Conservation (phyloP, 2,888 invertebrate species). For the Ligdia adustata region DNA sequence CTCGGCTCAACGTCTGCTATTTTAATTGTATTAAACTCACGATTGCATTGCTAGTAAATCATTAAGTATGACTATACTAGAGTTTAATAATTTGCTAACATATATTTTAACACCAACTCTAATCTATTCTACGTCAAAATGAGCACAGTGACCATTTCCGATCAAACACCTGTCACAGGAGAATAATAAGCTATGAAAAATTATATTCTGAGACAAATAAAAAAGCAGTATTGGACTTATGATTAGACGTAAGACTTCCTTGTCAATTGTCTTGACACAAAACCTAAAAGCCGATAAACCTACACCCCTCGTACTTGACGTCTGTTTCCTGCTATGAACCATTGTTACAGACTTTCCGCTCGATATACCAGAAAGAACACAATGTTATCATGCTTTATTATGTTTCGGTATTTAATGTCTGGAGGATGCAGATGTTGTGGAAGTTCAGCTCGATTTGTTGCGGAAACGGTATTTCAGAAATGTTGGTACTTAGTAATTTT, state of each 20-base stretch:
- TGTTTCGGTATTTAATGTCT: conserved; percentile 24
- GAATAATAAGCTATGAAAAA: neutral
- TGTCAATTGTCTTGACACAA: conserved; percentile 2
- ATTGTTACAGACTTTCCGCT: conserved; percentile 51
- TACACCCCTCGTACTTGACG: conserved; percentile 50
- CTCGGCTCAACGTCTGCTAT: too few relatives aligned
- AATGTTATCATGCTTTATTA: conserved; percentile 48
- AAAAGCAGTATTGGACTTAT: neutral
- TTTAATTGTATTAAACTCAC: too few relatives aligned
- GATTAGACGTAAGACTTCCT: neutral
- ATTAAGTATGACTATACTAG: too few relatives aligned
- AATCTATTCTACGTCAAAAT: too few relatives aligned
- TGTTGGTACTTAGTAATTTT: too few relatives aligned
- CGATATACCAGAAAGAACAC: conserved; percentile 56
- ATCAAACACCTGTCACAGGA: too few relatives aligned
- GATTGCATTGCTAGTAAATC: too few relatives aligned
- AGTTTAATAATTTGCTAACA: too few relatives aligned
- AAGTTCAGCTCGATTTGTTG: conserved; percentile 4
- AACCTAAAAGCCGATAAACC: conserved; percentile 35
- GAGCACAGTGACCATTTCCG: too few relatives aligned
- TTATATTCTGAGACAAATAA: neutral
- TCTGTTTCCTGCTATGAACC: conserved; percentile 55
- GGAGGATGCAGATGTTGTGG: conserved; percentile 11
- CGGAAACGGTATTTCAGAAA: conserved; percentile 1
- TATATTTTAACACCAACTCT: too few relatives aligned